A percentile compares a stretch with the other conserved stretches of the same genome.
phyloP scores from a whole-genome alignment of 2,113 vertebrate species.

The Microcebus griseorufus region DNA sequence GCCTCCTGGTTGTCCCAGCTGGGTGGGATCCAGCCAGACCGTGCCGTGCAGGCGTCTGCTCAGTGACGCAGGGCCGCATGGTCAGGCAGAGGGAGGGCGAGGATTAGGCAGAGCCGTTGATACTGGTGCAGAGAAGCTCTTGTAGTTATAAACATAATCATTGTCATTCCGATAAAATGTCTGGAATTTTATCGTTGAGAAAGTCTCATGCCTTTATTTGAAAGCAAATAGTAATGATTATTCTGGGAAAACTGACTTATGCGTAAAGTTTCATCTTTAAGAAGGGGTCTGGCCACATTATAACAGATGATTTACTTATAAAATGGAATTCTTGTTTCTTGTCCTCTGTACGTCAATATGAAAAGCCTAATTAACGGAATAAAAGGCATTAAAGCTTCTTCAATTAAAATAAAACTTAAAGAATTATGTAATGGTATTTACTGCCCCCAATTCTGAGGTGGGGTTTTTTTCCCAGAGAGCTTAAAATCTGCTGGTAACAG shows the following conservation, averaged over 20 bases:
- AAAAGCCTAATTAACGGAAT: neutral
- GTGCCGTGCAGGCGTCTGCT: neutral
- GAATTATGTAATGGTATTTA: neutral
- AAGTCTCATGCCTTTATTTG: neutral
- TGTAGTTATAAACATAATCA: fast-evolving
- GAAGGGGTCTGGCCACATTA: neutral
- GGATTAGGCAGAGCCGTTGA: neutral
- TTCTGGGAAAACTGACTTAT: neutral
- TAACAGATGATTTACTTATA: neutral
- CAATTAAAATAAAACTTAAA: conserved; percentile 25
- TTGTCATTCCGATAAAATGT: neutral
- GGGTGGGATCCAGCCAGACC: too few species aligned
- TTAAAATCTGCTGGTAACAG: conserved; percentile 8
- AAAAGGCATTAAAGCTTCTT: neutral
- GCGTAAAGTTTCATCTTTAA: neutral
- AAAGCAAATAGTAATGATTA: neutral
- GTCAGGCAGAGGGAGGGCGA: neutral
- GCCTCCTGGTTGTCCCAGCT: neutral
- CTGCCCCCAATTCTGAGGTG: neutral
- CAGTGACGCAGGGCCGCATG: neutral
- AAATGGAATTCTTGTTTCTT: neutral
- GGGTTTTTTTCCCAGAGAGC: conserved; percentile 2
- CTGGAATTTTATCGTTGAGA: neutral
- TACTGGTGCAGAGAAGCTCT: neutral
- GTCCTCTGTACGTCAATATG: neutral